Conservation (phyloP, 2,113 vertebrate genomes). For the Camelus bactrianus region DNA sequence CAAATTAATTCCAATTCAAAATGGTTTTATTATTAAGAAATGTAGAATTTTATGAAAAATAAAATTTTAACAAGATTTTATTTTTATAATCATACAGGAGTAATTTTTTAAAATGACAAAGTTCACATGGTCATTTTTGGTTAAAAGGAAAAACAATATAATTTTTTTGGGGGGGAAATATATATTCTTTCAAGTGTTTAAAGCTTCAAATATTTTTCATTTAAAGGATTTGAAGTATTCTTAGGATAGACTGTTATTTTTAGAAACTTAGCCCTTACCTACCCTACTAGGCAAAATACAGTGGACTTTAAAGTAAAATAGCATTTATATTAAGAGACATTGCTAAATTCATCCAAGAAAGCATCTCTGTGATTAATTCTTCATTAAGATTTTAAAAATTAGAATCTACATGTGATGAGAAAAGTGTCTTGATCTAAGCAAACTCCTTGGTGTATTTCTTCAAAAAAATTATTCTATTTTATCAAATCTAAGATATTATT, state of each 20-base stretch:
- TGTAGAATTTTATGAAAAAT: background rate
- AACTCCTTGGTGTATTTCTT: background rate
- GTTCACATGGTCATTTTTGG: background rate
- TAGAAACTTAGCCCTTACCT: conserved; percentile 46
- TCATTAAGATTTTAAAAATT: background rate
- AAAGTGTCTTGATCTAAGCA: background rate
- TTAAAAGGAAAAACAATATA: background rate
- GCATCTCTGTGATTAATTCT: background rate
- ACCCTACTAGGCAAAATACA: conserved; percentile 66
- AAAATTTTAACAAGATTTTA: background rate
- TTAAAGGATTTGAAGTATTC: background rate
- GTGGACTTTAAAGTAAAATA: conserved; percentile 58
- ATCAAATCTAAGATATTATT: background rate
- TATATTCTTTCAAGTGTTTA: background rate
- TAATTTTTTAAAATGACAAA: background rate
- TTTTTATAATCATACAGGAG: background rate
- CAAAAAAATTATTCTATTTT: background rate
- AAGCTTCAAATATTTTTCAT: background rate
- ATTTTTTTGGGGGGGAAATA: background rate
- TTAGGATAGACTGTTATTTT: conserved; percentile 67
- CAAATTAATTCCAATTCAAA: conserved; percentile 45
- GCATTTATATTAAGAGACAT: background rate
- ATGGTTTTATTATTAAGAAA: background rate
- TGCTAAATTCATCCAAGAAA: background rate
- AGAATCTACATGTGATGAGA: background rate